These are phyloP conservation scores for Sesia apiformis DNA, from an alignment of 2,888 invertebrate genomes.

Conservation along the genomic window DNA sequence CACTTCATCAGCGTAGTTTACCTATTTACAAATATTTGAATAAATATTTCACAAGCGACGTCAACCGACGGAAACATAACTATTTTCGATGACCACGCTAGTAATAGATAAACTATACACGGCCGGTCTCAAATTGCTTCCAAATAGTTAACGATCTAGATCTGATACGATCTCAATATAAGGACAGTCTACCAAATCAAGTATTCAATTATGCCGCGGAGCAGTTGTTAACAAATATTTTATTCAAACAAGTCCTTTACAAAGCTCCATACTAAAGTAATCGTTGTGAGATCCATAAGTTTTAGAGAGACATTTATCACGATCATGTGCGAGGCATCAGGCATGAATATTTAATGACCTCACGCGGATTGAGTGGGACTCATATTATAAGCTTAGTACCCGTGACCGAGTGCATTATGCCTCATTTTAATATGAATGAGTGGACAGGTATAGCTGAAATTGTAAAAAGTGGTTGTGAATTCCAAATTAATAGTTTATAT, in stretches of 20 bases:
- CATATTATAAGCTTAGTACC: slow-evolving; percentile 27
- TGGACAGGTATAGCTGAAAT: no score
- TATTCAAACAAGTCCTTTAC: slow-evolving; percentile 22
- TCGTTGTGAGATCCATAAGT: slow-evolving; percentile 13
- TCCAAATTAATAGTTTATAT: no score
- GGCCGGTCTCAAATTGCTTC: slow-evolving; percentile 43
- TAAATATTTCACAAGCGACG: slow-evolving; percentile 32
- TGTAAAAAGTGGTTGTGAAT: no score
- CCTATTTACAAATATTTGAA: slow-evolving; percentile 48
- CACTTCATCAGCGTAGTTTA: slow-evolving; percentile 13
- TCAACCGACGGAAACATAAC: slow-evolving; percentile 21
- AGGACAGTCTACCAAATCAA: slow-evolving; percentile 33
- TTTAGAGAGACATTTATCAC: slow-evolving; percentile 29
- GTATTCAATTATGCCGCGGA: slow-evolving; percentile 41
- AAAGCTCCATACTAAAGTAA: neutral
- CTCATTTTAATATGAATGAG: slow-evolving; percentile 6
- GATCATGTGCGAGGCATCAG: slow-evolving; percentile 27
- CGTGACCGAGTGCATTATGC: slow-evolving; percentile 9
- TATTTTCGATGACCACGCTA: slow-evolving; percentile 20
- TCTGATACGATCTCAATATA: slow-evolving; percentile 35
- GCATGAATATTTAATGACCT: slow-evolving; percentile 39
- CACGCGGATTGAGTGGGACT: slow-evolving; percentile 26
- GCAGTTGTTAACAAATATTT: slow-evolving; percentile 42
- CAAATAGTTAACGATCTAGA: slow-evolving; percentile 44
- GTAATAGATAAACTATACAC: slow-evolving; percentile 33